Evolutionary conservation across 2,113 vertebrate species (phyloP), one percentile per base, ranked within the genome.

Genomic region (Cephalopterus ornatus): DNA sequence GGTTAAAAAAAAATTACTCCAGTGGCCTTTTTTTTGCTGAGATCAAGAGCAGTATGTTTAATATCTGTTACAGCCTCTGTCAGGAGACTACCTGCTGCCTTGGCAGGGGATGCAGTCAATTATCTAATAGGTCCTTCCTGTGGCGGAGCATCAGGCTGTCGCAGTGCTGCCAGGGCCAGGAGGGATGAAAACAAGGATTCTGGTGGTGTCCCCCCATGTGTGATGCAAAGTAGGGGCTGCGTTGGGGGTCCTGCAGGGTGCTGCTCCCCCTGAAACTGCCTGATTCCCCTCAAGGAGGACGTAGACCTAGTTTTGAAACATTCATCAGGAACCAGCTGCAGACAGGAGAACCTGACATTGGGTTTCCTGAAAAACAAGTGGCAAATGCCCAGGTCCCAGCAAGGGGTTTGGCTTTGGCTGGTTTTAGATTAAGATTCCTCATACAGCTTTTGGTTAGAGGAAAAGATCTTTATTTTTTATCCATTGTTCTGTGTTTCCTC

Each of bases 1-100:
- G 80, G 90, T 94, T 95, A 94, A 95, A 92, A 95, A 88, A 81
- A 91, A 93, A 53, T 70, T 58, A 90, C 76, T 95, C 88, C 88
- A 72, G 93, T 85, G 88, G 92, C 92, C 92, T 79, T 87, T 85
- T 85, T 91, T 94, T 91, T 91, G 61, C 91, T 94, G 92, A 95
- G 78, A 95, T 92, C 82, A 94, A 92, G 89, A 94, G 79, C 82
- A 75, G 93, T 79, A 81, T 88, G 91, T 85, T 94, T 97, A 91
- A 88, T 94, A 96, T 90, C 91, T 93, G 89, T 77, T 93, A 89
- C 91, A 94, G 84, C 70, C 73, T 81, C 68, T 85, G 80, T 96
- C 94, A 89, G 61, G 93, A 95, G 94, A 74, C 73, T 89, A 27
- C 75, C 75, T 92, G 63, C 92, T 88, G 88, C 75, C 89, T 96